Evolutionary conservation across 1,140 invertebrate genomes (phyloP).

Genomic region (Thrips palmi): DNA sequence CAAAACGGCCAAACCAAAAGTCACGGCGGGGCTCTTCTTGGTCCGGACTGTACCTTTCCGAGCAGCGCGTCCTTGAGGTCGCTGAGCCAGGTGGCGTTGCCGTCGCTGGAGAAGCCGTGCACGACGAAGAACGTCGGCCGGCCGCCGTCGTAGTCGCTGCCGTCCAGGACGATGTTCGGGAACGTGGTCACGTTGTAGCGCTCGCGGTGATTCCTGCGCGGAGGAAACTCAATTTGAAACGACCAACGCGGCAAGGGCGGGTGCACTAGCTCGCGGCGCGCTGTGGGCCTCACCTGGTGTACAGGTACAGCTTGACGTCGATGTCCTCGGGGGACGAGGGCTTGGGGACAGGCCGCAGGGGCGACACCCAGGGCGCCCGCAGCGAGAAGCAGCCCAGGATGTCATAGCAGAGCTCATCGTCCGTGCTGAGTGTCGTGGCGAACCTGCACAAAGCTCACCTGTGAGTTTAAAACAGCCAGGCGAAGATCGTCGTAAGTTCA

Average conservation of each 20-base stretch:
- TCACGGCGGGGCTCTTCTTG: neutral
- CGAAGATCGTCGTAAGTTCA: too few species aligned
- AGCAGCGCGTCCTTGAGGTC: neutral
- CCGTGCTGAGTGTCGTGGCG: too few species aligned
- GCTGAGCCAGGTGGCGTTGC: neutral
- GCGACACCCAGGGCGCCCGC: conserved; percentile 16
- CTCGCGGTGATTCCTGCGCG: too few species aligned
- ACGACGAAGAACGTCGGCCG: conserved; percentile 5
- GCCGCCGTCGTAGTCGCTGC: neutral
- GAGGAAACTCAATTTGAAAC: too few species aligned
- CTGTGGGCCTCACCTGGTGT: conserved; percentile 16
- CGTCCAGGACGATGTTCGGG: neutral
- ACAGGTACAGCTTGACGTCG: conserved; percentile 14
- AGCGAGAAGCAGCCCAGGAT: conserved; percentile 19
- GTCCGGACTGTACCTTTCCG: neutral
- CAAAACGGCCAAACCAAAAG: neutral
- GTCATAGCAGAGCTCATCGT: too few species aligned
- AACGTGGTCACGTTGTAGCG: neutral
- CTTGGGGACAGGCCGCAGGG: conserved; percentile 17
- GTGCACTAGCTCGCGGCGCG: too few species aligned
- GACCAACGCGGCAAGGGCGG: too few species aligned
- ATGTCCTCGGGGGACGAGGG: conserved; percentile 16
- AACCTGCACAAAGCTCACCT: too few species aligned
- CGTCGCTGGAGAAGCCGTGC: neutral
- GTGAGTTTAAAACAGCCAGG: too few species aligned